phyloP scores from a whole-genome alignment of 2,888 invertebrate species.

The Pristionchus japonicus region DNA sequence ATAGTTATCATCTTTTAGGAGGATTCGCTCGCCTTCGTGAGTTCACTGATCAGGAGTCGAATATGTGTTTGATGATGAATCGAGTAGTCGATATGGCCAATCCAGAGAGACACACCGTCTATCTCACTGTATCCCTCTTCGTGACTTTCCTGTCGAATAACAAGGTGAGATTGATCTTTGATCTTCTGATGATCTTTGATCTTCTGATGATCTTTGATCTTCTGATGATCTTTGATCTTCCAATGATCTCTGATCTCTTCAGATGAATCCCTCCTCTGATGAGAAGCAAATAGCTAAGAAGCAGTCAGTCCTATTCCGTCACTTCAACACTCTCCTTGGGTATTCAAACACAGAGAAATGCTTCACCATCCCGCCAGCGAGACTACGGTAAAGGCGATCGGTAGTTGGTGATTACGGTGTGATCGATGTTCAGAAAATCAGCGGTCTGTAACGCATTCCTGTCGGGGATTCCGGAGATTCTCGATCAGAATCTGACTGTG shows the following conservation, averaged over 20 bases:
- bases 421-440: slow-evolving; percentile 82
- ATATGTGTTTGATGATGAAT: slow-evolving; percentile 86
- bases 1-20: neutral
- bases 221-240: too few species aligned
- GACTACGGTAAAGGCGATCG: slow-evolving; percentile 81
- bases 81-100: slow-evolving; percentile 93
- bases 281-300: slow-evolving; percentile 74
- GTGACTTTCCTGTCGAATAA: slow-evolving; percentile 81
- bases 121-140: slow-evolving; percentile 91
- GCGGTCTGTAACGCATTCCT: slow-evolving; percentile 96
- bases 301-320: slow-evolving; percentile 90
- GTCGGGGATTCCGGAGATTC: slow-evolving; percentile 87
- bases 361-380: slow-evolving; percentile 90
- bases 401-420: neutral
- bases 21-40: slow-evolving; percentile 85
- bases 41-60: slow-evolving; percentile 86
- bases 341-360: slow-evolving; percentile 91
- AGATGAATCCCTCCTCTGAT: slow-evolving; percentile 61
- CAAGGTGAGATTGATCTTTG: slow-evolving; percentile 42
- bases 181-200: too few species aligned
- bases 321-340: slow-evolving; percentile 91
- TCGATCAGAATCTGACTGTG: slow-evolving; percentile 96
- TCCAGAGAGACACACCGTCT: slow-evolving; percentile 93
- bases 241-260: neutral
- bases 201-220: too few species aligned